Evolutionary conservation across 2,888 invertebrate genomes (phyloP), one percentile per base, ranked within the genome.

Genomic region (Junonia oenone): DNA sequence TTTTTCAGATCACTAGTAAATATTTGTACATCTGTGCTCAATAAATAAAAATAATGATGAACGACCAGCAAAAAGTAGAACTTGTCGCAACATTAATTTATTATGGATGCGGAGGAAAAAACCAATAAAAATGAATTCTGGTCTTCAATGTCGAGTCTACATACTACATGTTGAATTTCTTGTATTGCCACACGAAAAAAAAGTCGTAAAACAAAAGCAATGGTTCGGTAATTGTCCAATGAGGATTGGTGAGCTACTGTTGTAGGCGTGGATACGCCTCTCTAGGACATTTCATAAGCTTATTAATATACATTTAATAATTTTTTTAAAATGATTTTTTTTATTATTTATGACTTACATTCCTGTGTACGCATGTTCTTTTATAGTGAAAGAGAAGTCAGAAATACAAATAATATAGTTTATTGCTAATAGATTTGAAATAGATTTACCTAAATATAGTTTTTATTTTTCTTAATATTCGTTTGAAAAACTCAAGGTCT

Each of bases 261-360:
- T 49, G 55, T 50, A 63, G 64, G 66, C 66, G n/a, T n/a, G 64
- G 62, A 48, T 43, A 47, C 45, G 45, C 50, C 22, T 40, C 51
- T 51, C 55, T 27, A 62, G 52, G 56, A 60, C 43, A 31, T 8
- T 22, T 27, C 13, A 17, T 40, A 17, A 37, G n/a, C 26, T 26
- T 13, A 19, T 33, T 45, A 45, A 35, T 45, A 17, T 22, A 27
- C 14, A 11, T 17, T 27, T 37, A 31, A 45, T 33, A 14, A 22
- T 45, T 26, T 43, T 43, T 43, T 43, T 22, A 22, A n/a, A 26
- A 11, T 6, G 14, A 2, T 8, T 13, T 13, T 43, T 43, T 43
- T 6, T 26, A 26, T 43, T 43, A 22, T 43, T 26, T 40, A 40
- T 40, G 11, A 11, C 38, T 19, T 4, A 19, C 11, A 11, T 40